These are phyloP conservation scores for Euura saliciscinereae DNA, from an alignment of 1,140 invertebrate species.

Conservation along the genomic window DNA sequence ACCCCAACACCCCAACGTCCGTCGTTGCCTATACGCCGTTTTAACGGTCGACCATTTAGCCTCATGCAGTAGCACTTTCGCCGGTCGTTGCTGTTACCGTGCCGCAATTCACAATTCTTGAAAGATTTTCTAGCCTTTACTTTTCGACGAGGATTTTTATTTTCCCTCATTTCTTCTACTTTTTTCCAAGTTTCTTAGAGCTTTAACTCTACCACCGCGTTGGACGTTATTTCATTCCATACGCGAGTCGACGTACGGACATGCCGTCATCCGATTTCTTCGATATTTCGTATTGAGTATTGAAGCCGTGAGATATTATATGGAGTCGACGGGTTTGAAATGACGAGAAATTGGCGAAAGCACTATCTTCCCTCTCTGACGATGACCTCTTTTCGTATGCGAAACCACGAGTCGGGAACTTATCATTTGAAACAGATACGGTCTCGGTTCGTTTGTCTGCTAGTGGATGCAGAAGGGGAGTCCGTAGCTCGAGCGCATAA, in stretches of 20 bases:
- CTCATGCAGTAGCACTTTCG: not conserved
- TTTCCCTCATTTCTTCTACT: too few relatives aligned
- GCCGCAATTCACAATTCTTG: not conserved
- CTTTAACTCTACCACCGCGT: too few relatives aligned
- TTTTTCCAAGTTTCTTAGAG: too few relatives aligned
- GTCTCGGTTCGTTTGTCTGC: not conserved
- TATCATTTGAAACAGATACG: slow-evolving; percentile 3
- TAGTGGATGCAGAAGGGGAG: not conserved
- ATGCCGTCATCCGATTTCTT: too few relatives aligned
- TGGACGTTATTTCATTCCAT: too few relatives aligned
- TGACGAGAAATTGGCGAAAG: too few relatives aligned
- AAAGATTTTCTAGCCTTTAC: not conserved
- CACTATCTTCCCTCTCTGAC: too few relatives aligned
- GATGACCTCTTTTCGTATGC: not conserved
- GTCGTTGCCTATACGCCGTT: not conserved
- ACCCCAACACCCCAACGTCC: not conserved
- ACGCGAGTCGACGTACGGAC: too few relatives aligned
- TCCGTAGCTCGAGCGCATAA: not conserved
- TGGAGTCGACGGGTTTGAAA: too few relatives aligned
- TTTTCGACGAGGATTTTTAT: too few relatives aligned
- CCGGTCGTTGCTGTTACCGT: not conserved
- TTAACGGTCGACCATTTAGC: slow-evolving; percentile 4
- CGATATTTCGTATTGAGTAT: too few relatives aligned
- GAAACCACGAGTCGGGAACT: not conserved
- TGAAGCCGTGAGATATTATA: too few relatives aligned